phyloP scores from a whole-genome alignment of 2,888 invertebrate species.

The Aporophyla lueneburgensis region DNA sequence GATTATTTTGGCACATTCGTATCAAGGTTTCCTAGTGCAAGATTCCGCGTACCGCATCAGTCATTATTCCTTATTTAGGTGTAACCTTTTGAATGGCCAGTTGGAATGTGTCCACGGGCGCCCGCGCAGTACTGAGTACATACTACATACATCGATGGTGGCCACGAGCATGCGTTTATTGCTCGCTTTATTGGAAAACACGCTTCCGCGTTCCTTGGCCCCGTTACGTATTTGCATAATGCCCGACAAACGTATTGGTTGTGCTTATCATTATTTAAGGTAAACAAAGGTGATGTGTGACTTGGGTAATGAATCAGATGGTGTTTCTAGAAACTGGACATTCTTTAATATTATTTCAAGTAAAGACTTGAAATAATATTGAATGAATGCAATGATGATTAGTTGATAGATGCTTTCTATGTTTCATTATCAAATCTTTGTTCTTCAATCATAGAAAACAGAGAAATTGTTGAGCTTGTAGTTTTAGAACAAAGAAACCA shows the following conservation, averaged over 20 bases:
- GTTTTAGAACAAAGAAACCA: slow-evolving; percentile 1
- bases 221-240: slow-evolving; percentile 82
- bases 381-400: not conserved
- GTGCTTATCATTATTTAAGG: slow-evolving; percentile 67
- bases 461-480: not conserved
- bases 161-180: slow-evolving; percentile 81
- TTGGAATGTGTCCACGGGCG: slow-evolving; percentile 75
- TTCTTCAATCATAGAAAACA: not conserved
- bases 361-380: slow-evolving; percentile 2
- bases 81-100: slow-evolving; percentile 69
- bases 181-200: slow-evolving; percentile 86
- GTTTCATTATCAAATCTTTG: not conserved
- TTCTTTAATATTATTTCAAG: too few relatives aligned
- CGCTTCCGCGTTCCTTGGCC: slow-evolving; percentile 85
- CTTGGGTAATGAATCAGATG: slow-evolving; percentile 9
- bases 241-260: slow-evolving; percentile 67
- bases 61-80: slow-evolving; percentile 35
- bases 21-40: not conserved
- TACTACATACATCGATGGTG: slow-evolving; percentile 63
- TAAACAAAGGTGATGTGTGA: slow-evolving; percentile 48
- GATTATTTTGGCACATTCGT: slow-evolving; percentile 18
- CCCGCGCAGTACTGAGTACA: slow-evolving; percentile 54
- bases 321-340: not conserved
- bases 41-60: slow-evolving; percentile 16
- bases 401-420: not conserved